phyloP scores from a whole-genome alignment of 2,888 invertebrate species.

The Lingula anatina region DNA sequence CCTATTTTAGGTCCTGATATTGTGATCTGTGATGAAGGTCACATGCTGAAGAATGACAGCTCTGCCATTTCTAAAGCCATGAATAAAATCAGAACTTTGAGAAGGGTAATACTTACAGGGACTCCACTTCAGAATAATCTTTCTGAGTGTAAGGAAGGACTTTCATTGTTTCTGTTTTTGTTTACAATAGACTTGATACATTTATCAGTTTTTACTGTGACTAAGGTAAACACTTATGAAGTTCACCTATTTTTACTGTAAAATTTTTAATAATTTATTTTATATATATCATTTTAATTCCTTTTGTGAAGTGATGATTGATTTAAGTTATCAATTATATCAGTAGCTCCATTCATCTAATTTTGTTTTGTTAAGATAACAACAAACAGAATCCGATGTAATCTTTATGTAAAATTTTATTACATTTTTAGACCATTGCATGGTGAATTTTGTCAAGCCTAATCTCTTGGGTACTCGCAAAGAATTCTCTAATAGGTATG shows the following conservation, averaged over 20 bases:
- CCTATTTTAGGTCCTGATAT: slow-evolving; percentile 70
- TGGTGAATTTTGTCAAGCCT: slow-evolving; percentile 97
- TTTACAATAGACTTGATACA: too few relatives aligned
- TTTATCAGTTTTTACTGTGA: too few relatives aligned
- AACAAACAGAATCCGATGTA: too few relatives aligned
- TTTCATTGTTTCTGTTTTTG: too few relatives aligned
- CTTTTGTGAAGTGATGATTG: too few relatives aligned
- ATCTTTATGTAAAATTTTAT: neutral
- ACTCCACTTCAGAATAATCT: slow-evolving; percentile 93
- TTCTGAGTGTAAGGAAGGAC: slow-evolving; percentile 31
- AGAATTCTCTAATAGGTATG: slow-evolving; percentile 85
- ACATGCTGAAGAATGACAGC: slow-evolving; percentile 87
- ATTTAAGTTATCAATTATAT: too few relatives aligned
- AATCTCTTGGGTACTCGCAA: slow-evolving; percentile 84
- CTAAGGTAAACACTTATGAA: too few relatives aligned
- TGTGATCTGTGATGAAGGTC: slow-evolving; percentile 93
- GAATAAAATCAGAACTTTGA: slow-evolving; percentile 69
- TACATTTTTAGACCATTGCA: slow-evolving; percentile 75
- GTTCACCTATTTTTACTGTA: too few relatives aligned
- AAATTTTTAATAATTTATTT: too few relatives aligned
- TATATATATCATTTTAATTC: too few relatives aligned
- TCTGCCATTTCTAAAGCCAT: slow-evolving; percentile 76
- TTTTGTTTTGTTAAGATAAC: too few relatives aligned
- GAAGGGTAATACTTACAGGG: slow-evolving; percentile 88
- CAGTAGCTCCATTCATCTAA: too few relatives aligned